These are phyloP conservation scores for Boulengeromyrus knoepffleri DNA, from an alignment of 2,113 vertebrate species.

Conservation along the genomic window DNA sequence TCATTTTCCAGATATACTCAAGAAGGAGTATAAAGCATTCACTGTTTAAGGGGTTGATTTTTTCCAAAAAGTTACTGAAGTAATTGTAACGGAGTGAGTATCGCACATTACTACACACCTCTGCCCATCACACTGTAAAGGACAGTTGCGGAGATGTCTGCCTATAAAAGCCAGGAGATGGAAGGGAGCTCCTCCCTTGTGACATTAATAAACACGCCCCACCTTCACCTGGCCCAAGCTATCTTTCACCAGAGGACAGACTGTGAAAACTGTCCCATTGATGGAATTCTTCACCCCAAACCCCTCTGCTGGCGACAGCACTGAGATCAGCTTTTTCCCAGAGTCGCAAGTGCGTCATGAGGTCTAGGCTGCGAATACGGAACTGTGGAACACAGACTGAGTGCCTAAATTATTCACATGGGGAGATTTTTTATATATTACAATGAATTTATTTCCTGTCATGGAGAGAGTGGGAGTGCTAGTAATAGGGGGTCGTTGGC, in stretches of 20 bases:
- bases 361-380: background rate
- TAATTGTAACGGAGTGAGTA: background rate
- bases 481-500: background rate
- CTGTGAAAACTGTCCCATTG: background rate
- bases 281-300: background rate
- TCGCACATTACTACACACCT: background rate
- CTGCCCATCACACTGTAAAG: background rate
- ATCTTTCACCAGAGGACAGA: background rate
- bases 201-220: background rate
- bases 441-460: background rate
- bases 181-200: background rate
- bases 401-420: slow-evolving; percentile 7
- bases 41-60: background rate
- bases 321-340: background rate
- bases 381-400: background rate
- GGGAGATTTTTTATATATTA: slow-evolving; percentile 8
- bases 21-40: background rate
- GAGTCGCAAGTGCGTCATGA: background rate
- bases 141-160: background rate
- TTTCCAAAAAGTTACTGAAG: background rate
- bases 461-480: background rate
- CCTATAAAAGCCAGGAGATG: background rate
- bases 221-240: background rate
- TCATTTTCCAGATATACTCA: background rate
- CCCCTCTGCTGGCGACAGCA: background rate